Conservation (phyloP, 2,797 vertebrate genomes). For the Ctenosaura bakeri region DNA sequence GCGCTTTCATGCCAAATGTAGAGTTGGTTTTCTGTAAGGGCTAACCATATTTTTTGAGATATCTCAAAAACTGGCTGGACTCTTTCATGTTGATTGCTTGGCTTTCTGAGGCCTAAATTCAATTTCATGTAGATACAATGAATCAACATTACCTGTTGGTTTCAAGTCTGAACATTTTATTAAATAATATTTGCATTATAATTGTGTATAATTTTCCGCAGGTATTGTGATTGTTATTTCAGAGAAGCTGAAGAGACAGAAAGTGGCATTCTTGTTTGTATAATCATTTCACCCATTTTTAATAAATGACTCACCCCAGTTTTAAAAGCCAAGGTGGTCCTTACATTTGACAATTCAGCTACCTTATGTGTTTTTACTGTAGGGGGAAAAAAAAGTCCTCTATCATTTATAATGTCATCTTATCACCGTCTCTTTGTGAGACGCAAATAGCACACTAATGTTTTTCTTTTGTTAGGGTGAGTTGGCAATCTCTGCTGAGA, state of each 20-base stretch:
- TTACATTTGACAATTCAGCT: slow-evolving; percentile 79
- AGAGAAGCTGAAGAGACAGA: slow-evolving; percentile 53
- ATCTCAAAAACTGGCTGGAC: too few relatives aligned
- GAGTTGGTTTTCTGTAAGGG: not conserved
- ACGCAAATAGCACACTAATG: slow-evolving; percentile 94
- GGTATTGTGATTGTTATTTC: slow-evolving; percentile 23
- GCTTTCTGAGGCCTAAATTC: not conserved
- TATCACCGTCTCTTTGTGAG: slow-evolving; percentile 92
- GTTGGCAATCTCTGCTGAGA: slow-evolving; percentile 97
- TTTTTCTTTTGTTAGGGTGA: slow-evolving; percentile 98
- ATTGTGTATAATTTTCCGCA: slow-evolving; percentile 61
- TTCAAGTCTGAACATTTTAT: not conserved
- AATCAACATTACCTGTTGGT: too few relatives aligned
- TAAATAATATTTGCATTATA: slow-evolving; percentile 51
- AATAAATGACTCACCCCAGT: slow-evolving; percentile 73
- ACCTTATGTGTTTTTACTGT: slow-evolving; percentile 86
- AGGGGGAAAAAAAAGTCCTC: slow-evolving; percentile 73
- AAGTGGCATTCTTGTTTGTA: slow-evolving; percentile 57
- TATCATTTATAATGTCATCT: slow-evolving; percentile 95
- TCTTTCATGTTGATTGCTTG: not conserved
- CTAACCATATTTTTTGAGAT: too few relatives aligned
- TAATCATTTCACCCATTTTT: slow-evolving; percentile 69
- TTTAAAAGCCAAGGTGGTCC: slow-evolving; percentile 75
- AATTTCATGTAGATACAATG: too few relatives aligned
- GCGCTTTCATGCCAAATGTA: not conserved